phyloP scores from a whole-genome alignment of 2,797 vertebrate genomes.

The Siniperca obscura region DNA sequence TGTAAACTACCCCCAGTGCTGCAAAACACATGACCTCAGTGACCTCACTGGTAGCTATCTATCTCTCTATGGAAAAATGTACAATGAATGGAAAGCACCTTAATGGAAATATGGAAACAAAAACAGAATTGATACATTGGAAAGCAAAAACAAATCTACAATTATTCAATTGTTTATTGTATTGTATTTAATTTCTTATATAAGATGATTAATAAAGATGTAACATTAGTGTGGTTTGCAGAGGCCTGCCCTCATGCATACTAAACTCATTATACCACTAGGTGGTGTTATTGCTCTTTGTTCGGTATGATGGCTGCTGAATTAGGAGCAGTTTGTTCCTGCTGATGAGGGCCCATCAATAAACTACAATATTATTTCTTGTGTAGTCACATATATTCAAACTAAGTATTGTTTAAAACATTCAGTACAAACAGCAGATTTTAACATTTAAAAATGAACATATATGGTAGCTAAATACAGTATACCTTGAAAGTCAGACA shows the following conservation, averaged over 20 bases:
- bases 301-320: neutral
- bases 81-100: neutral
- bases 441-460: neutral
- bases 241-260: neutral
- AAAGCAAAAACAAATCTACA: neutral
- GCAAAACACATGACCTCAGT: neutral
- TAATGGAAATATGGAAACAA: neutral
- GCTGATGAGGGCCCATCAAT: neutral
- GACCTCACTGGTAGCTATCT: neutral
- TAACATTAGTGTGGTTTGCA: neutral
- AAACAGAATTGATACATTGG: neutral
- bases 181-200: neutral
- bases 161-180: neutral
- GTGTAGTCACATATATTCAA: neutral
- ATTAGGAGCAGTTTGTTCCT: neutral
- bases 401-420: neutral
- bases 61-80: neutral
- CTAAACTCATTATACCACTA: slow-evolving; percentile 36
- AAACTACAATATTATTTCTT: neutral
- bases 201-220: neutral
- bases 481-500: neutral
- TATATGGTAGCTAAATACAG: neutral
- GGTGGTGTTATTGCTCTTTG: slow-evolving; percentile 50
- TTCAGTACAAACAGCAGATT: neutral
- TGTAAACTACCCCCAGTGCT: neutral